phyloP scores from a whole-genome alignment of 2,797 vertebrate species.

The Protosalanx chinensis region DNA sequence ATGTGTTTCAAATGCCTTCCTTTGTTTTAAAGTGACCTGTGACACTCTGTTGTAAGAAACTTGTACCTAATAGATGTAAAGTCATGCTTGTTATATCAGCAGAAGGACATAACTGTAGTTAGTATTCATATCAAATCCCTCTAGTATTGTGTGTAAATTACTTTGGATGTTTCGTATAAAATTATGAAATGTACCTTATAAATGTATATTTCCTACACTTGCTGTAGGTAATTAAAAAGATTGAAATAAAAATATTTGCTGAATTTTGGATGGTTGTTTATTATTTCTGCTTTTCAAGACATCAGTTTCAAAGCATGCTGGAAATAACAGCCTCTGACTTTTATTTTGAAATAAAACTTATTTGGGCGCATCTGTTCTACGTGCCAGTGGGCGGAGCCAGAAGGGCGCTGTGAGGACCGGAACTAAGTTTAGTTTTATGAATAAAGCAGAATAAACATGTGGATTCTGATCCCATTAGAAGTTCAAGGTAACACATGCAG shows the following conservation, averaged over 20 bases:
- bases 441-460: constrained; percentile 20
- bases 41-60: background rate
- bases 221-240: no score
- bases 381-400: background rate
- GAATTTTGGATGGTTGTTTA: background rate
- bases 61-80: background rate
- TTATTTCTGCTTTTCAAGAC: background rate
- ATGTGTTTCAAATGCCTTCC: constrained; percentile 17
- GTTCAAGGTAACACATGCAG: constrained; percentile 22
- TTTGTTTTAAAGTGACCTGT: background rate
- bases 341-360: constrained; percentile 36
- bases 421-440: background rate
- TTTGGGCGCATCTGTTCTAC: background rate
- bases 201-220: background rate
- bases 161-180: background rate
- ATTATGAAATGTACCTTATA: background rate
- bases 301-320: background rate
- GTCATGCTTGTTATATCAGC: background rate
- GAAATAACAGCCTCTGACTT: constrained; percentile 18
- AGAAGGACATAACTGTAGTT: background rate
- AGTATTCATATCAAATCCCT: background rate
- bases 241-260: constrained; percentile 1
- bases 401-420: no score
- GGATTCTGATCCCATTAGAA: constrained; percentile 30
- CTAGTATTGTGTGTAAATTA: background rate